Evolutionary conservation across 2,888 invertebrate genomes (phyloP).

Genomic region (Eristalis arbustorum): DNA sequence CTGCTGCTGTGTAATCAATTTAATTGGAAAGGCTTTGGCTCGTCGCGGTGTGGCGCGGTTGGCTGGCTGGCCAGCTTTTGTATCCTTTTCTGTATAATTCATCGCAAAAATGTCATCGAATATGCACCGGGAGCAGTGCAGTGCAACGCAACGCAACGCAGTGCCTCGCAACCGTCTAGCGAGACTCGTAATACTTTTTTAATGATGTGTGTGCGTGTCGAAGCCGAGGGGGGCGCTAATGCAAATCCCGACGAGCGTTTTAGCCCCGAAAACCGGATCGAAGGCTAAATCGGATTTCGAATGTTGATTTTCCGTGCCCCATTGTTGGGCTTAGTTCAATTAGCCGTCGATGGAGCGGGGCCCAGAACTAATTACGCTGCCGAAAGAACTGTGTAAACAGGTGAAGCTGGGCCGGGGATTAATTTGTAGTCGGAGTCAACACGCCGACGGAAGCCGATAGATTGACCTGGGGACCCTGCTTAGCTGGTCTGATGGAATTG

Average conservation of each 20-base stretch:
- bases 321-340: not conserved
- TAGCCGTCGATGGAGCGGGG: not conserved
- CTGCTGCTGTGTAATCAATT: constrained; percentile 35
- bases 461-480: not conserved
- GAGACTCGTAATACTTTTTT: not conserved
- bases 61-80: not conserved
- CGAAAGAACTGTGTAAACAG: not conserved
- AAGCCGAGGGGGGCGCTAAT: not conserved
- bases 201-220: not conserved
- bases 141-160: not conserved
- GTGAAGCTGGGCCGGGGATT: not conserved
- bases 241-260: not conserved
- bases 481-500: not conserved
- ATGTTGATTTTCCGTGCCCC: not conserved
- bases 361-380: not conserved
- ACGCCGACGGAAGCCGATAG: not conserved
- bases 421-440: not conserved
- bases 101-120: not conserved
- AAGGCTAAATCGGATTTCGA: not conserved
- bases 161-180: too few species aligned
- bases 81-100: constrained; percentile 17
- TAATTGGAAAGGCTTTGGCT: constrained; percentile 16
- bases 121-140: constrained; percentile 1
- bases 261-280: not conserved
- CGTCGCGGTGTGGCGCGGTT: not conserved